Evolutionary conservation across 2,797 vertebrate species (phyloP), one percentile per base, ranked within the genome.

Genomic region (Austrolebias charrua): DNA sequence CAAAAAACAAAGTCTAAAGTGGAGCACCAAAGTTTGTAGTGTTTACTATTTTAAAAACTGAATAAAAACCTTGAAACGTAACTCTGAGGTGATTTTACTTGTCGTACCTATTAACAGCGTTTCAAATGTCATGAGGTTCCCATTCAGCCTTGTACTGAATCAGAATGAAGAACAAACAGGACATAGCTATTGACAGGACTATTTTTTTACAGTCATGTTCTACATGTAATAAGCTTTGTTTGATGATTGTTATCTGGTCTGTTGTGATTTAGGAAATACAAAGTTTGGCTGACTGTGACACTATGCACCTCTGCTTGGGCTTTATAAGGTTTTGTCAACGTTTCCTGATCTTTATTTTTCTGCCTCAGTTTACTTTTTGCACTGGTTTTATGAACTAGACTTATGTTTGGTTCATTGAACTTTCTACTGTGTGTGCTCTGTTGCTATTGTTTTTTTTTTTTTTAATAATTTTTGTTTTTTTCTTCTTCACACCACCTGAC

Each of bases 1-100:
- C 3, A 40, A 40, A 40, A 40, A 40, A 4, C 18, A 45, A 42
- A 6, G 54, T 63, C 45, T 55, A 60, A 28, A 51, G 46, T 47
- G 46, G 46, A 47, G 44, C 2, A 8, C 33, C 48, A 19, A 59
- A 52, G 49, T 40, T 43, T 40, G 24, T n/a, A 56, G 40, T 29
- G 43, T 33, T 43, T n/a, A 29, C 0, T 50, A n/a, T 1, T 29
- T 48, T 48, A 48, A 48, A 48, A 48, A 2, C 13, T 20, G 0
- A 44, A 13, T 31, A 28, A 12, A 20, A 58, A 55, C 48, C 47
- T 28, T 12, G 43, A 48, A 48, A 20, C 19, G 9, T 44, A n/a
- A 51, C 47, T 57, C 38, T 31, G 18, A 4, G 40, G 15, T 8
- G 5, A 14, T 28, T 43, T 28, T 31, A 40, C 31, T 24, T 55